Percentiles rank a stretch among this genome's conserved stretches.
These are phyloP conservation scores for Caenorhabditis imperialis DNA, from an alignment of 2,888 invertebrate genomes.

Conservation along the genomic window DNA sequence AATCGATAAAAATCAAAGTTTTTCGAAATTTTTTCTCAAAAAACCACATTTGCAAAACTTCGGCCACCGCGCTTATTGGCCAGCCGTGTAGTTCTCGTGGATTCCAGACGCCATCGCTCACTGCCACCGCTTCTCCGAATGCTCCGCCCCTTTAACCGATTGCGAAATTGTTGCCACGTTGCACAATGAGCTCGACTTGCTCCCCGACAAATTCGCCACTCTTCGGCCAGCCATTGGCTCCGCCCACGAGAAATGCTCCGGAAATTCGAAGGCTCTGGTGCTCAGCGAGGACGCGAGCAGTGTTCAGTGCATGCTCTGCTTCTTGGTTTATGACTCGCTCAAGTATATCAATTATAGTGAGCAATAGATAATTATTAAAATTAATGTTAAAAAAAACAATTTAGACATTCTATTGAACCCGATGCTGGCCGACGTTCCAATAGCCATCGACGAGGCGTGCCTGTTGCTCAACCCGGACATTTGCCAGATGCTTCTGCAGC, in stretches of 20 bases:
- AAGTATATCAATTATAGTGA: slow-evolving; percentile 53
- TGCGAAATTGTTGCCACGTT: slow-evolving; percentile 24
- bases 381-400: background rate
- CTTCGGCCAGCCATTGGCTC: background rate
- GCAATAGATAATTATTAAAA: background rate
- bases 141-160: background rate
- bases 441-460: slow-evolving; percentile 28
- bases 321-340: slow-evolving; percentile 49
- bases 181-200: slow-evolving; percentile 15
- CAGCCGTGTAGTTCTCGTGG: too few species aligned
- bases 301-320: slow-evolving; percentile 50
- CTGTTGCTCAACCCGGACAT: slow-evolving; percentile 12
- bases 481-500: slow-evolving; percentile 34
- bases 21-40: too few species aligned
- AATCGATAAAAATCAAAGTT: background rate
- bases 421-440: slow-evolving; percentile 20
- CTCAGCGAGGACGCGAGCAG: slow-evolving; percentile 11
- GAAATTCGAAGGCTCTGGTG: slow-evolving; percentile 7
- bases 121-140: background rate
- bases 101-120: too few species aligned
- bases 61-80: too few species aligned
- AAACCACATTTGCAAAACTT: too few species aligned
- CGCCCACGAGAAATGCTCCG: slow-evolving; percentile 6
- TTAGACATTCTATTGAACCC: slow-evolving; percentile 49
- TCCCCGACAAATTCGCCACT: slow-evolving; percentile 4